A percentile compares a stretch with the other conserved stretches of the same genome.
Conservation (phyloP, 2,888 invertebrate species). For the Sphaeridia pumilis region DNA sequence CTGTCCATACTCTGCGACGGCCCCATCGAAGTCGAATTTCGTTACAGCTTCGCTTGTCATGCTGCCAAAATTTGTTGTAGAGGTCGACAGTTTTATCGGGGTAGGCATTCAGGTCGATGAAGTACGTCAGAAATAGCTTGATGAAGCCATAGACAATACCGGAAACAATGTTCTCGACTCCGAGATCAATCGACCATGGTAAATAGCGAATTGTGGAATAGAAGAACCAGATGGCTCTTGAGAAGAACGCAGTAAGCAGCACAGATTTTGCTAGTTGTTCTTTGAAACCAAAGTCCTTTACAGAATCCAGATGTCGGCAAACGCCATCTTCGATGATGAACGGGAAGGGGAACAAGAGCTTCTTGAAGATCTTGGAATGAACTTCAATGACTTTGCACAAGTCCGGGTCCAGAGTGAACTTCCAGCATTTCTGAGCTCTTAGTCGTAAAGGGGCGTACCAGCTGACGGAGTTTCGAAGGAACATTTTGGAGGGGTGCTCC, state of each 20-base stretch:
- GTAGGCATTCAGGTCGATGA: background rate
- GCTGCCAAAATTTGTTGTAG: background rate
- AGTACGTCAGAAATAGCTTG: background rate
- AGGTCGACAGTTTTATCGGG: background rate
- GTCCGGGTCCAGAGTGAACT: background rate
- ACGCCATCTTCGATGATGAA: background rate
- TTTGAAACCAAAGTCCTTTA: background rate
- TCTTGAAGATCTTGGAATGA: background rate
- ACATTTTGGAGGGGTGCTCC: no score
- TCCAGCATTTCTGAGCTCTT: no score
- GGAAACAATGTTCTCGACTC: background rate
- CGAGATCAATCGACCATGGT: background rate
- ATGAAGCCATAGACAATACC: background rate
- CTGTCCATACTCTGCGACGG: no score
- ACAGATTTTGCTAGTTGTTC: background rate
- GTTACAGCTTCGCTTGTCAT: no score
- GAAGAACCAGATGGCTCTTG: background rate
- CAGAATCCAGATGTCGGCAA: background rate
- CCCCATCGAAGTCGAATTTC: no score
- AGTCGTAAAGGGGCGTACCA: no score
- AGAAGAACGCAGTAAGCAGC: background rate
- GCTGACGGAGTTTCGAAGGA: no score
- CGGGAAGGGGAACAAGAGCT: background rate
- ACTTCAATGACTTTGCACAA: background rate
- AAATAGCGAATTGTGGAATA: background rate